Evolutionary conservation across 2,113 vertebrate species (phyloP).

Genomic region (Pelodiscus sinensis): DNA sequence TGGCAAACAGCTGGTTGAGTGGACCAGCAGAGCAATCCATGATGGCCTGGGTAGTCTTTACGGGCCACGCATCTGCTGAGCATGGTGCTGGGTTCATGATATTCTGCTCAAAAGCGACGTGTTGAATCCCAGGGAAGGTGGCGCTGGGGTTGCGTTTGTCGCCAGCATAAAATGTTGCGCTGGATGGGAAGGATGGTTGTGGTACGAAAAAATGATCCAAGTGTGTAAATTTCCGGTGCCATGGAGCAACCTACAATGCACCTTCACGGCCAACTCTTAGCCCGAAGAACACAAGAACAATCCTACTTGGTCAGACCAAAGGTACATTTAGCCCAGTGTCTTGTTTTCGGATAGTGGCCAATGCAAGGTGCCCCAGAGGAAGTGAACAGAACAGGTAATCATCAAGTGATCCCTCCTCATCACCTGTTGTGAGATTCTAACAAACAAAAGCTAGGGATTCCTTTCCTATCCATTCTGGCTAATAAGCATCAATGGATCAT

Average conservation of each 20-base stretch:
- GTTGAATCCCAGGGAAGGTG: background rate
- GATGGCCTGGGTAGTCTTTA: slow-evolving; percentile 38
- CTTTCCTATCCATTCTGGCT: too few species aligned
- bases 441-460: too few species aligned
- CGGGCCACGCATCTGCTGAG: slow-evolving; percentile 24
- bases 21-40: slow-evolving; percentile 29
- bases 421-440: too few species aligned
- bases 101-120: background rate
- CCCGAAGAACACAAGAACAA: background rate
- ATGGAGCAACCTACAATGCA: background rate
- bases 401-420: too few species aligned
- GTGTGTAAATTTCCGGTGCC: background rate
- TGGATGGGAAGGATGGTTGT: background rate
- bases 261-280: background rate
- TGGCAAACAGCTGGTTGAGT: background rate
- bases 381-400: too few species aligned
- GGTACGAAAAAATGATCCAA: background rate
- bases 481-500: too few species aligned
- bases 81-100: background rate
- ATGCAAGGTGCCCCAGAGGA: background rate
- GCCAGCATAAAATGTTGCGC: background rate
- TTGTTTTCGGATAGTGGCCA: too few species aligned
- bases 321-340: too few species aligned
- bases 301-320: too few species aligned
- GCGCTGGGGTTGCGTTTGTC: background rate